These are phyloP conservation scores for Mantis religiosa DNA, from an alignment of 2,888 invertebrate genomes.

Conservation along the genomic window DNA sequence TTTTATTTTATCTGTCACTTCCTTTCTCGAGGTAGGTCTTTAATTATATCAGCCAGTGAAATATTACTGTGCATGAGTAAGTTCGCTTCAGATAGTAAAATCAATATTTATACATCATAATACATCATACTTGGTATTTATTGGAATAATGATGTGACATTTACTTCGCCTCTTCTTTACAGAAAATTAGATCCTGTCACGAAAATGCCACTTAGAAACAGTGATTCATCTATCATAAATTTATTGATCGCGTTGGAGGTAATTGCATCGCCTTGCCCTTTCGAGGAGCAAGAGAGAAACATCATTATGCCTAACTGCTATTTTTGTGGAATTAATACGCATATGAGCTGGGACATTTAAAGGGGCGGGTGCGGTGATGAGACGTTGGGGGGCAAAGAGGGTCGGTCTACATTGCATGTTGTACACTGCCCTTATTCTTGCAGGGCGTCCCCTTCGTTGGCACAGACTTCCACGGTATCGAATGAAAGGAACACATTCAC, in stretches of 20 bases:
- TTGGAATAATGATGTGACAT: background rate
- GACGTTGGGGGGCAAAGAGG: no score
- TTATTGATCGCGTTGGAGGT: background rate
- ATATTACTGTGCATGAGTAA: no score
- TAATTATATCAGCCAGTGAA: no score
- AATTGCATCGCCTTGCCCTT: background rate
- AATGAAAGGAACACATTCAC: background rate
- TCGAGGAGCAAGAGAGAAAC: background rate
- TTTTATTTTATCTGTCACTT: no score
- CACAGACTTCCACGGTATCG: background rate
- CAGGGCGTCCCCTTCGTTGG: background rate
- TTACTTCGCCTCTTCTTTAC: background rate
- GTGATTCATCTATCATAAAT: background rate
- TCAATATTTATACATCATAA: background rate
- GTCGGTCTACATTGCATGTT: background rate
- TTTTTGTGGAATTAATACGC: background rate
- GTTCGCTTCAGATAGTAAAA: background rate
- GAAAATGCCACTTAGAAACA: background rate
- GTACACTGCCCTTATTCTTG: background rate
- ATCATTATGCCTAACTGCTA: background rate
- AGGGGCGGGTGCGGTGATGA: background rate
- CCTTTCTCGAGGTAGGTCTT: no score
- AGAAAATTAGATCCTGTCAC: background rate
- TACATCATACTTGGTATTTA: background rate
- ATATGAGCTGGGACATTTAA: background rate